Percentiles rank a stretch among this genome's conserved stretches.
These are phyloP conservation scores for Pithys albifrons DNA, from an alignment of 2,113 vertebrate species.

Conservation along the genomic window DNA sequence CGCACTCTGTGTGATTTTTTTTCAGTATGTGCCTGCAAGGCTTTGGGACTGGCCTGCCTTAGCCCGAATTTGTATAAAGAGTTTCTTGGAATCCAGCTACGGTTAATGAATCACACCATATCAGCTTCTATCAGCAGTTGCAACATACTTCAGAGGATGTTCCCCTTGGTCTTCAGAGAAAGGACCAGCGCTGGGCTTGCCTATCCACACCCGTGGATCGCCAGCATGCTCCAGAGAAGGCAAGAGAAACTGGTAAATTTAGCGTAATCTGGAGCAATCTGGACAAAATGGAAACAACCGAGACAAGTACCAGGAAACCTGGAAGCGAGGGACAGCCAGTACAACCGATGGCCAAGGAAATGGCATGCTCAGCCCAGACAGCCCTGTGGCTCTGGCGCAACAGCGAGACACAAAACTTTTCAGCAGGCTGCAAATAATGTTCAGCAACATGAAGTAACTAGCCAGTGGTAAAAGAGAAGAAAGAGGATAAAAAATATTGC, in stretches of 20 bases:
- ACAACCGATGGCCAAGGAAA: background rate
- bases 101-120: slow-evolving; percentile 34
- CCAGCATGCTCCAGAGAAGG: background rate
- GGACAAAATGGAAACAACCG: background rate
- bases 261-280: accelerated
- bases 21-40: background rate
- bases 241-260: background rate
- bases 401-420: background rate
- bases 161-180: background rate
- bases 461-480: background rate
- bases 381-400: accelerated
- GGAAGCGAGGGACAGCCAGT: background rate
- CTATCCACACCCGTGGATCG: accelerated
- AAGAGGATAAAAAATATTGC: background rate
- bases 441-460: background rate
- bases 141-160: slow-evolving; percentile 25
- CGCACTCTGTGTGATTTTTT: background rate
- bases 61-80: background rate
- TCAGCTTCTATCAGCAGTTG: slow-evolving; percentile 42
- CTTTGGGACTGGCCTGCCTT: slow-evolving; percentile 33
- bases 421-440: background rate
- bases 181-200: background rate
- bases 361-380: accelerated
- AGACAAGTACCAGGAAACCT: background rate
- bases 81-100: slow-evolving; percentile 29